A percentile compares a stretch with the other conserved stretches of the same genome.
These are phyloP conservation scores for Aleiodes sp. DNA, from an alignment of 1,140 invertebrate species.

Conservation along the genomic window DNA sequence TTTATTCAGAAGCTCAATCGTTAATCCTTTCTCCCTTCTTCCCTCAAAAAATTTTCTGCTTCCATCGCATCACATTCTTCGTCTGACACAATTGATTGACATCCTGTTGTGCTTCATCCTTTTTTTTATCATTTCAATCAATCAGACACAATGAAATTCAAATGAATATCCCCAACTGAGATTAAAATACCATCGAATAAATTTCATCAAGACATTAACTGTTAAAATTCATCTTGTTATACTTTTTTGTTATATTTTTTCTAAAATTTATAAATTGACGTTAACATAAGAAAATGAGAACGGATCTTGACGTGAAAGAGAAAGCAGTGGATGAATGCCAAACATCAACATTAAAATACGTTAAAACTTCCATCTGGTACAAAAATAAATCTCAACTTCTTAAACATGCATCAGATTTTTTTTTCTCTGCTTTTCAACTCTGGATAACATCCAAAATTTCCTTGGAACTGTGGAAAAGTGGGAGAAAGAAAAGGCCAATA, in stretches of 20 bases:
- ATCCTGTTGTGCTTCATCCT: background rate
- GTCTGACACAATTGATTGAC: background rate
- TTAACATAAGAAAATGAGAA: background rate
- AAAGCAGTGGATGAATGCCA: slow-evolving; percentile 17
- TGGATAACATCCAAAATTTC: background rate
- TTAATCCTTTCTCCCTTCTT: background rate
- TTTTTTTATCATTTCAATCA: background rate
- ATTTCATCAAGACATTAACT: background rate
- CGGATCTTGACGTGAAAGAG: background rate
- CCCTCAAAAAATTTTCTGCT: background rate
- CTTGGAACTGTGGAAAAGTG: too few relatives aligned
- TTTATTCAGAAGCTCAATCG: too few relatives aligned
- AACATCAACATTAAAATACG: background rate
- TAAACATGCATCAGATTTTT: background rate
- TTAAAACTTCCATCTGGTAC: background rate
- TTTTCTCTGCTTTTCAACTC: background rate
- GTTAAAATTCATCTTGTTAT: background rate
- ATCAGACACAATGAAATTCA: background rate
- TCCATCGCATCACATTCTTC: background rate
- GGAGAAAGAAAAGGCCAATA: background rate
- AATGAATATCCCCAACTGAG: background rate
- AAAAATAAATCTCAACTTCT: slow-evolving; percentile 10
- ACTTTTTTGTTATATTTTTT: too few relatives aligned
- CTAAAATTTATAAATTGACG: slow-evolving; percentile 12
- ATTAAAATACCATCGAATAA: background rate